Evolutionary conservation across 2,113 vertebrate species (phyloP).

Genomic region (Poeciliopsis occidentalis): DNA sequence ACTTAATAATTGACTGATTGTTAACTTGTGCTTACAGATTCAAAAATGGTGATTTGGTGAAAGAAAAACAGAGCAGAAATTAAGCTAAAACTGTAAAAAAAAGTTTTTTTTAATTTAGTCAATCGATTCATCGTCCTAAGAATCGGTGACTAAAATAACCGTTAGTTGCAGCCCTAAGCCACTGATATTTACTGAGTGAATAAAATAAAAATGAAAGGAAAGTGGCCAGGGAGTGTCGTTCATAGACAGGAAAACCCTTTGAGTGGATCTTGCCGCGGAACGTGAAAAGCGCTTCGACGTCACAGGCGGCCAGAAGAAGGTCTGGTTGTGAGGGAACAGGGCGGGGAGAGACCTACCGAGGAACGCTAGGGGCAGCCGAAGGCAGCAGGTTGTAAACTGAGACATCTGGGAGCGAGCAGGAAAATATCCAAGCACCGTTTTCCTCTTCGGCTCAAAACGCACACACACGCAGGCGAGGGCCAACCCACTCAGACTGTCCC

Average conservation of each 20-base stretch:
- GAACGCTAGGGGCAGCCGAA: constrained; percentile 41
- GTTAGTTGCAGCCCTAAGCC: too few relatives aligned
- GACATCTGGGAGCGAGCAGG: constrained; percentile 42
- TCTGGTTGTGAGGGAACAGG: constrained; percentile 55
- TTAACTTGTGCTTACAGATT: too few relatives aligned
- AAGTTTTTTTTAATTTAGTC: too few relatives aligned
- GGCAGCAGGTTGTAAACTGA: constrained; percentile 43
- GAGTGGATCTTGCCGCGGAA: constrained; percentile 16
- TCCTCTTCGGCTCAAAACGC: constrained; percentile 13
- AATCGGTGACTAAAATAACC: too few relatives aligned
- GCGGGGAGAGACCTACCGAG: constrained; percentile 17
- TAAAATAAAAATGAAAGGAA: background rate
- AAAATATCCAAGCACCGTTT: constrained; percentile 38
- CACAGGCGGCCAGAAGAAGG: constrained; percentile 45
- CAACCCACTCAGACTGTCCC: constrained; percentile 23
- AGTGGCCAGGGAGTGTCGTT: background rate
- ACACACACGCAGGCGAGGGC: constrained; percentile 6
- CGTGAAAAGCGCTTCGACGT: constrained; percentile 45
- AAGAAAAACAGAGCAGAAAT: too few relatives aligned
- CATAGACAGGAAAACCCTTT: background rate
- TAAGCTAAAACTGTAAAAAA: too few relatives aligned
- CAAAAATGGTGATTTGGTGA: too few relatives aligned
- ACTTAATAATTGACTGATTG: too few relatives aligned
- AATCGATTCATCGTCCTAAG: too few relatives aligned
- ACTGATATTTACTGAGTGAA: too few relatives aligned